Evolutionary conservation across 1,140 invertebrate species (phyloP).

Genomic region (Amyelois transitella): DNA sequence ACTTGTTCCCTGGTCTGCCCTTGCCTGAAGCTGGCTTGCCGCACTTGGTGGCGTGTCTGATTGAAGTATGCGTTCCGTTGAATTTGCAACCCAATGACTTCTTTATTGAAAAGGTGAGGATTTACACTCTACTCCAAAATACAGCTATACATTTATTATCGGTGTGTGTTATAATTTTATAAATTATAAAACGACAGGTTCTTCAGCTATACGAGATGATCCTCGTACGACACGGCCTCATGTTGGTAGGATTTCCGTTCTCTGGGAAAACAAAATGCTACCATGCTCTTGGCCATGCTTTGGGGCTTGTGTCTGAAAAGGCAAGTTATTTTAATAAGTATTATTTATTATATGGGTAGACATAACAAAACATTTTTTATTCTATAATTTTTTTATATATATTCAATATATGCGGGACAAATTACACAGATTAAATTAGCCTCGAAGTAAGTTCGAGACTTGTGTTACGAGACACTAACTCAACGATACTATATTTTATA

Average conservation of each 20-base stretch:
- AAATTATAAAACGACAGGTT: conserved; percentile 24
- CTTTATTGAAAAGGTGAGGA: conserved; percentile 86
- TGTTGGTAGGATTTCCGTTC: conserved; percentile 94
- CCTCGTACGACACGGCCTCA: conserved; percentile 90
- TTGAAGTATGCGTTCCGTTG: conserved; percentile 80
- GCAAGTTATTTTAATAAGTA: conserved; percentile 56
- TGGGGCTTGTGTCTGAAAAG: conserved; percentile 87
- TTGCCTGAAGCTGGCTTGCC: conserved; percentile 79
- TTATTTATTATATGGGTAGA: too few relatives aligned
- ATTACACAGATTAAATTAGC: too few relatives aligned
- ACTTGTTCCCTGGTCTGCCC: conserved; percentile 92
- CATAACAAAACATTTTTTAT: too few relatives aligned
- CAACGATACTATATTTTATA: too few relatives aligned
- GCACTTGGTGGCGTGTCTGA: conserved; percentile 74
- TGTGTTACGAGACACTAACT: too few relatives aligned
- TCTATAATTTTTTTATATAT: too few relatives aligned
- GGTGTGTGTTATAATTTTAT: not conserved
- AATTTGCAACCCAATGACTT: conserved; percentile 90
- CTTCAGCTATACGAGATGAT: conserved; percentile 96
- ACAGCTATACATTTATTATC: not conserved
- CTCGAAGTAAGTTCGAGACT: too few relatives aligned
- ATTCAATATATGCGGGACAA: too few relatives aligned
- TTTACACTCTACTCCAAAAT: not conserved
- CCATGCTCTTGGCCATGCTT: conserved; percentile 83
- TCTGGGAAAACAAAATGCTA: conserved; percentile 90